A percentile compares a stretch with the other conserved stretches of the same genome.
These are phyloP conservation scores for Gryllus longicercus DNA, from an alignment of 2,888 invertebrate genomes.

Conservation along the genomic window DNA sequence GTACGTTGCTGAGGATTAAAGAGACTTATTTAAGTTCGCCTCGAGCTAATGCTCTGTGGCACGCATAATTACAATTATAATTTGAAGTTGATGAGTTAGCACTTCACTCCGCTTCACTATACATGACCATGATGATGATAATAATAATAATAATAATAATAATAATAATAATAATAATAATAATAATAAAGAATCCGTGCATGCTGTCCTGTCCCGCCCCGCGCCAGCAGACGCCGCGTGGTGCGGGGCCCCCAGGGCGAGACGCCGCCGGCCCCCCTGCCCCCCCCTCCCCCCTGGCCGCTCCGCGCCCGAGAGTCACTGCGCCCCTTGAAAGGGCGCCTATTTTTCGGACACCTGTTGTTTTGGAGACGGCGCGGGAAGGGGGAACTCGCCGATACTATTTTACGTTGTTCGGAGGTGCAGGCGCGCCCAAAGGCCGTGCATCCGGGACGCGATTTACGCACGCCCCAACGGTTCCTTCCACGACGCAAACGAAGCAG, in stretches of 20 bases:
- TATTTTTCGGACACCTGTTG: slow-evolving; percentile 7
- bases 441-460: background rate
- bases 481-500: too few relatives aligned
- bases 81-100: too few relatives aligned
- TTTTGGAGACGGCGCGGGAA: slow-evolving; percentile 6
- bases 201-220: background rate
- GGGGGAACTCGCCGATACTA: background rate
- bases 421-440: background rate
- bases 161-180: too few relatives aligned
- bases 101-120: too few relatives aligned
- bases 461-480: background rate
- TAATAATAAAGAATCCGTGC: too few relatives aligned
- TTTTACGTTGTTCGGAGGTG: background rate
- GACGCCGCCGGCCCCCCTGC: background rate
- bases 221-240: background rate
- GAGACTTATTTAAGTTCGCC: too few relatives aligned
- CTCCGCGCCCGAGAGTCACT: background rate
- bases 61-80: too few relatives aligned
- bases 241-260: too few relatives aligned
- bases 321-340: background rate
- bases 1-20: too few relatives aligned
- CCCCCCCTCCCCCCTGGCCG: background rate
- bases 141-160: too few relatives aligned
- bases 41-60: too few relatives aligned
- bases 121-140: too few relatives aligned